Evolutionary conservation across 2,888 invertebrate genomes (phyloP), one percentile per base, ranked within the genome.

Genomic region (Panzeria rudis): DNA sequence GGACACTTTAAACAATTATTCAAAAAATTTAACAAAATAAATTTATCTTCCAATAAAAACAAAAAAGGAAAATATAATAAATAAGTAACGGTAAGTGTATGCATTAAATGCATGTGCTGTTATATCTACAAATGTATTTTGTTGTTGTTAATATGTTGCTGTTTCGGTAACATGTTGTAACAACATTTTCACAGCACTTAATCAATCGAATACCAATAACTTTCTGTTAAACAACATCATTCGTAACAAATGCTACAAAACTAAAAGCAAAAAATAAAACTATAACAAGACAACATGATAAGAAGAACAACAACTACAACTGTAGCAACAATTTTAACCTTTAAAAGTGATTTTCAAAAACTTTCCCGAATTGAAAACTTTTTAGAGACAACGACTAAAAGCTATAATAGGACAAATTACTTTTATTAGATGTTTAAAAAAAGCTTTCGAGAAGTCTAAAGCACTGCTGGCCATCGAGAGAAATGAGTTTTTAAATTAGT

Each of bases 141-240:
- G 20, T 38, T 66, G 20, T 61, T 23, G 47, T 61, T 17, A 41
- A 13, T 75, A 23, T 77, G 59, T 47, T 78, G 52, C 41, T 54
- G 69, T 56, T 79, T 61, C 35, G 56, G 72, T 80, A 83, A 82
- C 72, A 72, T 80, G 68, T 79, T 84, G 83, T 75, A 85, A 86
- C 86, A 86, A 85, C 84, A 86, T 86, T 83, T 86, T 83, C 77
- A 71, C 84, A 86, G 82, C 87, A 87, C 86, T 87, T 87, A 87
- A 87, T 86, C 86, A 87, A 87, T 87, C 86, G 87, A 86, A 87
- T 87, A 86, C 87, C 87, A 86, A 86, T 84, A 85, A 75, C 56
- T 82, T 82, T 83, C 72, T 83, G 75, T 59, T 75, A 64, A 83
- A 72, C 71, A 83, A 83, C 82, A 72, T 83, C 64, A 83, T 82